Conservation (phyloP, 2,888 invertebrate genomes). For the Desoria tigrina region DNA sequence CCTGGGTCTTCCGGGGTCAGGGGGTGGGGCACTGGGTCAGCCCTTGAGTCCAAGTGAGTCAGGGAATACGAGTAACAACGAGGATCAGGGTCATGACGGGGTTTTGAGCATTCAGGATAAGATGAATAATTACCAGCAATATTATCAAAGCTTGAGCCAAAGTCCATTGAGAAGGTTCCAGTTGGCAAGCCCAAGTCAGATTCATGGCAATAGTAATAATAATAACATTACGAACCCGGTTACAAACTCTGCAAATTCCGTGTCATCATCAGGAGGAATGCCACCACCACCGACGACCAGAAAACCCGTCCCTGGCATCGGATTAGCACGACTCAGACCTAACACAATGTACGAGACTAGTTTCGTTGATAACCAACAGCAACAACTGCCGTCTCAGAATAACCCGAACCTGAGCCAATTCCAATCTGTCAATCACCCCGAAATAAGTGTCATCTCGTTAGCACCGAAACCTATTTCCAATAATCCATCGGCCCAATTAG, state of each 20-base stretch:
- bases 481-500: neutral
- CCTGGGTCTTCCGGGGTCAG: neutral
- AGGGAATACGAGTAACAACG: neutral
- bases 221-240: too few relatives aligned
- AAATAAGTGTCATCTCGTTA: neutral
- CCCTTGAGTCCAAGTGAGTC: neutral
- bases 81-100: neutral
- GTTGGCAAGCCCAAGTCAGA: conserved; percentile 38
- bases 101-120: conserved; percentile 43
- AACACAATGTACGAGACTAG: conserved; percentile 31
- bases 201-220: conserved; percentile 24
- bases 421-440: neutral
- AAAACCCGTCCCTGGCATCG: conserved; percentile 1
- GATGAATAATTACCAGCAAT: conserved; percentile 51
- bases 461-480: neutral
- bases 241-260: neutral
- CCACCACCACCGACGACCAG: neutral
- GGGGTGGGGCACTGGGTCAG: conserved; percentile 18
- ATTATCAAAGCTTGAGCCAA: conserved; percentile 41
- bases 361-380: neutral
- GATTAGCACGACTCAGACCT: conserved; percentile 23
- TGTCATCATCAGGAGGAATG: neutral
- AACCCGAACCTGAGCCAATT: too few relatives aligned
- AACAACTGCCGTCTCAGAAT: too few relatives aligned
- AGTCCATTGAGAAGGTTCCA: conserved; percentile 34